Base-by-base conservation (phyloP, 1,140 invertebrate genomes). In the Eulimnadia texana region DNA sequence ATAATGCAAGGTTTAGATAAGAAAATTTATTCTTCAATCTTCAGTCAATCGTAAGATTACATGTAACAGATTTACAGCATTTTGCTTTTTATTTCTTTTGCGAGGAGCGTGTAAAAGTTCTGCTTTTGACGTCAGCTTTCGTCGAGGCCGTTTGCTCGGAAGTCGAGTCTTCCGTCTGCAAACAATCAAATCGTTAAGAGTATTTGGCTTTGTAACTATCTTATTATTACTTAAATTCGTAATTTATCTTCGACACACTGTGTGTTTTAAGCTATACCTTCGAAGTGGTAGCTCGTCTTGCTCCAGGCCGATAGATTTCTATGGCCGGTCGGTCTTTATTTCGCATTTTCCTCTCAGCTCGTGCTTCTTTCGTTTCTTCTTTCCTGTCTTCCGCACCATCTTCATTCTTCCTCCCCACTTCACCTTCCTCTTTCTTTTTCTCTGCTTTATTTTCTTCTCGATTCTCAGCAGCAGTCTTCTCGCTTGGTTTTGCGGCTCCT, bases 251-350 rank as follows among this genome's bases (percentile, higher is more conserved):
- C n/a, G n/a, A n/a, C n/a, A n/a, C n/a, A n/a, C n/a, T n/a, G n/a
- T n/a, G n/a, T n/a, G 33, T 1, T 29, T 51, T 13, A 22, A 50
- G 42, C 24, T 20, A 16, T 20, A 29, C 25, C 1, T 54, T 29
- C 24, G 24, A 28, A 1, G 16, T 27, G 16, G 50, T 54, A 6
- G 53, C 3, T 2, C 60, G 50, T 42, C 23, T 33, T 13, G 50
- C 53, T n/a, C 84, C 83, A 3, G 84, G 84, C 59, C 83, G 77
- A 70, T 85, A 85, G 63, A 85, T 84, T 62, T 82, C 80, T 65
- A 85, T 79, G 50, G 81, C 78, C 10, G 84, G 84, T 52, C 84
- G 81, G 70, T 85, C 83, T 81, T 85, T 73, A 74, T 65, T 80
- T 78, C 58, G 79, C 76, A 50, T 78, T 72, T 59, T 75, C 76